Conservation (phyloP, 2,888 invertebrate species). For the Subacronicta megacephala region DNA sequence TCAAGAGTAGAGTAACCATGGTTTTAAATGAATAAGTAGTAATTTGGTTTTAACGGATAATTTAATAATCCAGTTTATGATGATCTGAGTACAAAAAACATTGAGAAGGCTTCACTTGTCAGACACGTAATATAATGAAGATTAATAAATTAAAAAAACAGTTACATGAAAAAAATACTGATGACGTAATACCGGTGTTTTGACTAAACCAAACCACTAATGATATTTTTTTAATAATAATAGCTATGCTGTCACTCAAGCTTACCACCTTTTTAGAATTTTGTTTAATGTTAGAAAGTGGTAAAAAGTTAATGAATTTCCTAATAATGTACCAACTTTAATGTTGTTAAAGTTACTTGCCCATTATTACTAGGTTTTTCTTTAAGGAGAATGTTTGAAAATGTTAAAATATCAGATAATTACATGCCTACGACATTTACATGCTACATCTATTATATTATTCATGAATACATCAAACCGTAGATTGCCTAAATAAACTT, state of each 20-base stretch:
- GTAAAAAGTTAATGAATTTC: no score
- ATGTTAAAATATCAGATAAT: no score
- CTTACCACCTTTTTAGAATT: neutral
- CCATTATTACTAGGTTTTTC: no score
- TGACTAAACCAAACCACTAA: conserved; percentile 20
- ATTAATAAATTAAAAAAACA: conserved; percentile 41
- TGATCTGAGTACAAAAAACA: conserved; percentile 45
- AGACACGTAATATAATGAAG: conserved; percentile 46
- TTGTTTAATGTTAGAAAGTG: no score
- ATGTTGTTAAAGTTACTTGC: no score
- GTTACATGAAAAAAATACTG: conserved; percentile 14
- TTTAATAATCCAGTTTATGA: conserved; percentile 59
- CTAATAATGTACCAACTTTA: no score
- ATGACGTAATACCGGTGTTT: conserved; percentile 38
- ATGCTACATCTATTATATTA: no score
- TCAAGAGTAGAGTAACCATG: conserved; percentile 11
- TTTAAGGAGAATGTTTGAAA: no score
- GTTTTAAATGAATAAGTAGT: conserved; percentile 56
- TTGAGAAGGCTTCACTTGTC: conserved; percentile 51
- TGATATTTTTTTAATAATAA: conserved; percentile 1
- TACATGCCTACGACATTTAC: no score
- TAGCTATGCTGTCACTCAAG: conserved; percentile 9
- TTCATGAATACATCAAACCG: no score
- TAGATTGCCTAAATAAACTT: no score
- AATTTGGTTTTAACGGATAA: conserved; percentile 58